These are phyloP conservation scores for Eristalinus aeneus DNA, from an alignment of 2,888 invertebrate genomes.

Conservation along the genomic window DNA sequence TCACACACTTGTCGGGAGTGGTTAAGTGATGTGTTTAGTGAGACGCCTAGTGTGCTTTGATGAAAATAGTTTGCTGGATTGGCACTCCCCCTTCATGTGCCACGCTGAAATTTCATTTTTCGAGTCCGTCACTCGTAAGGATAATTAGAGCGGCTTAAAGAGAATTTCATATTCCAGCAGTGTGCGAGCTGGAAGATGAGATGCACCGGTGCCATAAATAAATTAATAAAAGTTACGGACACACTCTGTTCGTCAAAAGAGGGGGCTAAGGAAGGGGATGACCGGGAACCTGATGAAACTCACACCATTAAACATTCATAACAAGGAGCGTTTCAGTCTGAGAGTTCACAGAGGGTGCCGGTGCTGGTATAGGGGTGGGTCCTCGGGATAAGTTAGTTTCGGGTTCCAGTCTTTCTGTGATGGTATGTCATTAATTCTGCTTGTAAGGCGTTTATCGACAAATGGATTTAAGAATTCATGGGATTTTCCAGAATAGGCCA, in stretches of 20 bases:
- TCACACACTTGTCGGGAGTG: background rate
- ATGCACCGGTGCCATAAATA: constrained; percentile 63
- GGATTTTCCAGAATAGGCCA: constrained; percentile 41
- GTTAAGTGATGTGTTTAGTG: constrained; percentile 46
- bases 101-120: constrained; percentile 35
- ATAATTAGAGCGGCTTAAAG: constrained; percentile 62
- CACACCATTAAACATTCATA: constrained; percentile 61
- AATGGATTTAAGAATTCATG: constrained; percentile 62
- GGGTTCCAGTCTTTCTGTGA: background rate
- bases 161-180: constrained; percentile 1
- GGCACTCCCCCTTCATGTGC: constrained; percentile 4
- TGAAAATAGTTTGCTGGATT: constrained; percentile 59
- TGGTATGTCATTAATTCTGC: constrained; percentile 60
- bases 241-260: constrained; percentile 44
- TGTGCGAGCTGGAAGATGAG: background rate
- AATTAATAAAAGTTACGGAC: constrained; percentile 57
- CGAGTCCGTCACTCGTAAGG: constrained; percentile 27
- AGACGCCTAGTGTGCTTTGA: constrained; percentile 29
- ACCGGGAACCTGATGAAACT: constrained; percentile 12
- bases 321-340: constrained; percentile 21
- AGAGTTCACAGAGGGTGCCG: no score
- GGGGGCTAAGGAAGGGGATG: background rate
- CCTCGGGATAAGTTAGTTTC: constrained; percentile 26
- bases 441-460: constrained; percentile 64
- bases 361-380: background rate